These are phyloP conservation scores for Neolamprologus sp. DNA, from an alignment of 2,113 vertebrate species.

Conservation along the genomic window DNA sequence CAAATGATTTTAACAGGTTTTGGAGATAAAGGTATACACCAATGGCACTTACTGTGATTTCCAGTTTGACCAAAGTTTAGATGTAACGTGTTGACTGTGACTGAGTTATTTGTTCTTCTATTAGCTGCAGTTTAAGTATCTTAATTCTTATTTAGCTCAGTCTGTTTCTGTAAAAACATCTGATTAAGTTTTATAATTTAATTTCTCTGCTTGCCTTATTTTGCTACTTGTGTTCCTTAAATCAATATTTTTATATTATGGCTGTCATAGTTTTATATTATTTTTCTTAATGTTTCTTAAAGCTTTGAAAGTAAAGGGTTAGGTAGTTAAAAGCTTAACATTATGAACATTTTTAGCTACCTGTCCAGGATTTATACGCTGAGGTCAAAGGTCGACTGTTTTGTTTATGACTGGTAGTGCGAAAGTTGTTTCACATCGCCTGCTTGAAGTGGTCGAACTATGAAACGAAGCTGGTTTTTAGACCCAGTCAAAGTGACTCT, in stretches of 20 bases:
- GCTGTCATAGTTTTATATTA: background rate
- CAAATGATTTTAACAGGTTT: too few relatives aligned
- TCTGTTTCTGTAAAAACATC: background rate
- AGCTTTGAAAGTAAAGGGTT: background rate
- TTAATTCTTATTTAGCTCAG: background rate
- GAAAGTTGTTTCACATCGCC: constrained; percentile 29
- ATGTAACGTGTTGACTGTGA: background rate
- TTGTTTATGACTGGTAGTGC: constrained; percentile 36
- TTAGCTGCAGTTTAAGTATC: background rate
- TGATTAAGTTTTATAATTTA: background rate
- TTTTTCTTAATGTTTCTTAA: background rate
- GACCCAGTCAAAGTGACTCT: background rate
- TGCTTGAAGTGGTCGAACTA: background rate
- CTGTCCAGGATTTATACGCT: background rate
- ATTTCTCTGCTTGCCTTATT: background rate
- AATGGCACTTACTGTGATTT: accelerated
- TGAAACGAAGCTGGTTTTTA: constrained; percentile 24
- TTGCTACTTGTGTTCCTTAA: background rate
- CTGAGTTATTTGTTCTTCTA: accelerated
- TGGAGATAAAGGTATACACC: background rate
- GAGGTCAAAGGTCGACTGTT: constrained; percentile 26
- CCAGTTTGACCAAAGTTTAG: background rate
- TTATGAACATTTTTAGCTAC: background rate
- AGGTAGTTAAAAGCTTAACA: background rate
- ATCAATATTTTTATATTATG: background rate